These are phyloP conservation scores for Melanerpes aurifrons DNA, from an alignment of 2,113 vertebrate species.

Conservation along the genomic window DNA sequence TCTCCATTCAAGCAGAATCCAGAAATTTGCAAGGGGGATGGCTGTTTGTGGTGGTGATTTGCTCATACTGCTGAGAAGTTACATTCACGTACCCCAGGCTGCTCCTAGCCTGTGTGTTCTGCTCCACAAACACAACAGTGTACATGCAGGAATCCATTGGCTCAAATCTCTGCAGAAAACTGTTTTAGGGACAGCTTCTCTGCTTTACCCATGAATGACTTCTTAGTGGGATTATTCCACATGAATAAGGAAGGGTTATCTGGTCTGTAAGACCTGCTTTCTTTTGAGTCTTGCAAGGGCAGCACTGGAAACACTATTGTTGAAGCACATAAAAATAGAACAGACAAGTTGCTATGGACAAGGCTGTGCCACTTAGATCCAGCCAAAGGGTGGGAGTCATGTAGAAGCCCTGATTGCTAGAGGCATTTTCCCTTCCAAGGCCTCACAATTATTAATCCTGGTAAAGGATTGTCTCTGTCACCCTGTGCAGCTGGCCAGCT, in stretches of 20 bases:
- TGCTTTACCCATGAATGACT: slow-evolving; percentile 68
- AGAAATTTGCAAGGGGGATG: neutral
- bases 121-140: neutral
- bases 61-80: neutral
- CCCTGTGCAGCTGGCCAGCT: neutral
- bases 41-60: neutral
- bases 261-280: slow-evolving; percentile 58
- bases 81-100: neutral
- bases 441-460: neutral
- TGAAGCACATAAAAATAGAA: slow-evolving; percentile 52
- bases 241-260: slow-evolving; percentile 69
- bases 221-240: slow-evolving; percentile 65
- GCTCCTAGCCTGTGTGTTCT: neutral
- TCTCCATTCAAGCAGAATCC: neutral
- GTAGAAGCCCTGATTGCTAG: neutral
- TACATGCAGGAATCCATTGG: slow-evolving; percentile 36
- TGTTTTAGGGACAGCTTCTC: slow-evolving; percentile 61
- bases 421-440: slow-evolving; percentile 9
- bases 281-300: slow-evolving; percentile 57
- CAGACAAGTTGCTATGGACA: neutral
- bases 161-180: slow-evolving; percentile 30
- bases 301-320: slow-evolving; percentile 62
- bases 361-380: neutral
- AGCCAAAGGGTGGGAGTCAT: neutral
- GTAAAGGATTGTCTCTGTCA: neutral